Base-by-base conservation (phyloP, 1,140 invertebrate genomes). In the Drosophila bipectinata region DNA sequence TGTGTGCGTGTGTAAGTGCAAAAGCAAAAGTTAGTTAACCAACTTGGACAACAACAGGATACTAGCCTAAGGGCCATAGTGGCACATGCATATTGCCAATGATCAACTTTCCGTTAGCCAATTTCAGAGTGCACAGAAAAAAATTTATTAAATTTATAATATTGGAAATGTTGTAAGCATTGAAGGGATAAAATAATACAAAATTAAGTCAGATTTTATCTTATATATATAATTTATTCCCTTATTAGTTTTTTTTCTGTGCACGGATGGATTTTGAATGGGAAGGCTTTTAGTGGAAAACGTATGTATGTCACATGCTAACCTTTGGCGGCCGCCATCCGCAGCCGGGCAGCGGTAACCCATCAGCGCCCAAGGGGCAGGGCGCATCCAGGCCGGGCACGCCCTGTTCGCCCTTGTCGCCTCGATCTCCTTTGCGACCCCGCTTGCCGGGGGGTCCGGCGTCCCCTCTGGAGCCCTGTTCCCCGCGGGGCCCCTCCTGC, bases 321-420 rank as follows among this genome's bases (percentile, higher is more conserved):
- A 97, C 96, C 94, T 96, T 96, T 76, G 95, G 95, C 80, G 96
- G 95, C 93, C 97, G 94, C 97, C 97, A 98, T 67, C 97, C 98
- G 93, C 98, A 99, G 72, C 98, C 98, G 26, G 97, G 96, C 78
- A 99, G 92, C 61, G 98, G 98, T 79, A 99, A 93, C 63, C 98
- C 98, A 92, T 99, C 98, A 14, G 95, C 94, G 51, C 98, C 98
- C 51, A 98, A 93, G 58, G 98, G 98, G 94, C 98, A 99, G 1
- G 98, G 98, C 37, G 98, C 98, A 92, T 99, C 98, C 68, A 99
- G 92, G 62, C 98, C 98, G 12, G 98, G 98, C 72, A 98, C 97
- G 77, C 91, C 90, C 93, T 98, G 97, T 88, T 98, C 98, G 57
- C 98, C 98, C 93, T 98, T 98, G 82, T 96, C 95, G 56, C 98